A percentile compares a stretch with the other conserved stretches of the same genome.
Evolutionary conservation across 2,888 invertebrate species (phyloP).

Genomic region (Oscheius onirici): DNA sequence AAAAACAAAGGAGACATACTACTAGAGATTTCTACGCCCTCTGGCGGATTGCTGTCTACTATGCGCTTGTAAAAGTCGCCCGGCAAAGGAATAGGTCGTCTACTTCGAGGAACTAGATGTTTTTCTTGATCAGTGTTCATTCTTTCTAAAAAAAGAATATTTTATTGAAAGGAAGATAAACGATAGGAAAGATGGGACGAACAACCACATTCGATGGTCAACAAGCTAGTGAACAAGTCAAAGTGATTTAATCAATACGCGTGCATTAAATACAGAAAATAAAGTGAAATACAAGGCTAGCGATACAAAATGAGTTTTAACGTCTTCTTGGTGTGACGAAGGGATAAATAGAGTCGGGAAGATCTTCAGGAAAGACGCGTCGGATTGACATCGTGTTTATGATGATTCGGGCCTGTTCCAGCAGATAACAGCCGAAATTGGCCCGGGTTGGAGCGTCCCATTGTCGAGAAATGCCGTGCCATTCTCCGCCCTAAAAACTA

Average conservation of each 20-base stretch:
- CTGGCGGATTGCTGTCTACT: conserved; percentile 1
- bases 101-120: neutral
- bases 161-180: no score
- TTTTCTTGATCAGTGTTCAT: neutral
- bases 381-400: conserved; percentile 17
- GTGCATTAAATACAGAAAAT: no score
- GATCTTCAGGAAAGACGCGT: conserved; percentile 22
- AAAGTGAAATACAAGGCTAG: no score
- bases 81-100: conserved; percentile 2
- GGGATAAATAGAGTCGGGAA: conserved; percentile 29
- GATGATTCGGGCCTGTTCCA: conserved; percentile 36
- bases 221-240: no score
- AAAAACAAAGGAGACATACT: neutral
- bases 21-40: neutral
- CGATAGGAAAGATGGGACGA: no score
- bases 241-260: no score
- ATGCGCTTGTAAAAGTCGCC: neutral
- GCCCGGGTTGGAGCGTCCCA: conserved; percentile 56
- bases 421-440: conserved; percentile 55
- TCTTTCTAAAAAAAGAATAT: neutral
- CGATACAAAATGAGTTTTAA: no score
- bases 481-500: conserved; percentile 52
- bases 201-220: no score
- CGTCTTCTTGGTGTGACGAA: conserved; percentile 22
- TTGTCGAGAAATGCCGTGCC: conserved; percentile 44